Conservation (phyloP, 2,888 invertebrate genomes). For the Drosophila multiciliata region DNA sequence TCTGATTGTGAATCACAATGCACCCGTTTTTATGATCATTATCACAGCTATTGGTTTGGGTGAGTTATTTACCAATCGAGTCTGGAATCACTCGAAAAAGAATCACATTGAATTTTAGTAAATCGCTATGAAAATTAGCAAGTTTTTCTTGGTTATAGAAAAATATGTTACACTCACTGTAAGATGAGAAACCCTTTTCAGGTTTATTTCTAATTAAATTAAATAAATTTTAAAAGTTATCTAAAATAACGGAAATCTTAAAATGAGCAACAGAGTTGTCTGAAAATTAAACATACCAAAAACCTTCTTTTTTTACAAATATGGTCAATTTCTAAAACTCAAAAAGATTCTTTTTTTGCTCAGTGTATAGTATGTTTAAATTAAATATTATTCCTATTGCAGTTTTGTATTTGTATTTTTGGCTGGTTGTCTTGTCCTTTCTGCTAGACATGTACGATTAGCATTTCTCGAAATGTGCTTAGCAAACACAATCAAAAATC, state of each 20-base stretch:
- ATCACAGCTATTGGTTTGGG: not conserved
- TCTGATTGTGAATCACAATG: not conserved
- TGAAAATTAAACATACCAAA: too few species aligned
- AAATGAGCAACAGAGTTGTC: not conserved
- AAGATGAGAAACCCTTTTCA: too few species aligned
- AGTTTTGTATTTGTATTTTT: constrained; percentile 37
- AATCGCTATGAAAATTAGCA: not conserved
- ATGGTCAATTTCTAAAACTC: too few species aligned
- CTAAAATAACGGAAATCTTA: not conserved
- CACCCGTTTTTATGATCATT: constrained; percentile 8
- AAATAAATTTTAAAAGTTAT: not conserved
- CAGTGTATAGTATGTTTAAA: not conserved
- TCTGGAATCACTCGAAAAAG: not conserved
- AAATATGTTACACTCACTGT: not conserved
- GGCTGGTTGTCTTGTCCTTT: constrained; percentile 35
- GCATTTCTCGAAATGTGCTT: not conserved
- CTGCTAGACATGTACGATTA: not conserved
- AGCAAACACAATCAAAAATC: constrained; percentile 32
- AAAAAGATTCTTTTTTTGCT: not conserved
- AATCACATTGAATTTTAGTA: not conserved
- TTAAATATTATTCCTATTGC: not conserved
- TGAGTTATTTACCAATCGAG: constrained; percentile 4
- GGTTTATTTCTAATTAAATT: not conserved
- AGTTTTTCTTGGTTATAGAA: not conserved
- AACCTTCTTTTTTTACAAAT: too few species aligned